Percentiles rank a stretch among this genome's conserved stretches.
phyloP scores from a whole-genome alignment of 2,797 vertebrate species.

The Danio tinwini region DNA sequence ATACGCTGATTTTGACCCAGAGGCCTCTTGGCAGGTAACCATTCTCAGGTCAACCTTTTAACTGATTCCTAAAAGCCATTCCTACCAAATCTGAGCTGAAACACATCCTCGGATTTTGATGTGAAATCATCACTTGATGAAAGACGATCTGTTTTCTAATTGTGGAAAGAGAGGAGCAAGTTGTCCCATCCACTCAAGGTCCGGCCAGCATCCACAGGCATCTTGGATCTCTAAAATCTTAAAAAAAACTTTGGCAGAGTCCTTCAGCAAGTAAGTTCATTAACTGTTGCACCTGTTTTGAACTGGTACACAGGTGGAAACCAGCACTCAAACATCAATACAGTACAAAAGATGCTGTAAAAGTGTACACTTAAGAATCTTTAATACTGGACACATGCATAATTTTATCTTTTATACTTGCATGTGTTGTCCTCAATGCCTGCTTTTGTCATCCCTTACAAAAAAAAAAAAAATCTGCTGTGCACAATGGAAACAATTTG shows the following conservation, averaged over 20 bases:
- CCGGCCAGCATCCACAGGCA: background rate
- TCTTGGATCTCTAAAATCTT: conserved; percentile 4
- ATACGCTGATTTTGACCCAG: background rate
- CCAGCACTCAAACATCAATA: background rate
- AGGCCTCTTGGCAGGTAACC: background rate
- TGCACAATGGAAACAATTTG: conserved; percentile 10
- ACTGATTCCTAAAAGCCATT: background rate
- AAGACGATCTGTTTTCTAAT: background rate
- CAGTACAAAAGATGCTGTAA: background rate
- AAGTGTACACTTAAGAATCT: conserved; percentile 17
- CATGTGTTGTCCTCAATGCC: background rate
- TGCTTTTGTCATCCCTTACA: background rate
- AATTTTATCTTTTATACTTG: background rate
- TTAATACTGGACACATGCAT: background rate
- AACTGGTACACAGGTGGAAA: background rate
- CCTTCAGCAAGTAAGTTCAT: conserved; percentile 2
- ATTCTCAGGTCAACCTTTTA: background rate
- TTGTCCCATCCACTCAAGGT: background rate
- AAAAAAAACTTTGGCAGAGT: background rate
- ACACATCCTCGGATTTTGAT: background rate
- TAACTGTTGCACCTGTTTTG: background rate
- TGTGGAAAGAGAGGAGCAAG: background rate
- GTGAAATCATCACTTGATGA: background rate
- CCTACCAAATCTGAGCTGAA: background rate
- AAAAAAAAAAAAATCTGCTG: background rate